Conservation (phyloP, 92 coral and sea anemone genomes). For the Phenganax marumi region DNA sequence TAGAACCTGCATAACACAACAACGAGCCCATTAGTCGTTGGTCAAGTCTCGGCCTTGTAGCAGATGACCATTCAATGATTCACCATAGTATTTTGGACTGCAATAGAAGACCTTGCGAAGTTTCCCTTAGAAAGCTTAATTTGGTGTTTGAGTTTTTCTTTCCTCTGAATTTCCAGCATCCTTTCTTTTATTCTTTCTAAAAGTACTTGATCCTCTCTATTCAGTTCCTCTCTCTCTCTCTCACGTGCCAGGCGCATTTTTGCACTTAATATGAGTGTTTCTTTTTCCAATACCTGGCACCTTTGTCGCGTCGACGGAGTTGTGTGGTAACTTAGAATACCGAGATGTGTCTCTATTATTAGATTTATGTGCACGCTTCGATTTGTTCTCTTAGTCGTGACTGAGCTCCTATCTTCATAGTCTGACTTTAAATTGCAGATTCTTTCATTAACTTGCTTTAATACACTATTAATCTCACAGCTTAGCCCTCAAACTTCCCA, state of each 20-base stretch:
- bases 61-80: no score
- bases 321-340: not conserved
- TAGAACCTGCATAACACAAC: no score
- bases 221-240: conserved; percentile 36
- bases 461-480: conserved; percentile 29
- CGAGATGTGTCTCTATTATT: not conserved
- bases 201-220: conserved; percentile 11
- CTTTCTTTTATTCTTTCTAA: conserved; percentile 26
- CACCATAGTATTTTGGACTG: no score
- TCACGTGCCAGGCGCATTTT: conserved; percentile 40
- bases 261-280: conserved; percentile 39
- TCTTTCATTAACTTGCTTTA: conserved; percentile 39
- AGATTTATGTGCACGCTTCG: conserved; percentile 12
- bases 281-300: conserved; percentile 48
- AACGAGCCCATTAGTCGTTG: no score
- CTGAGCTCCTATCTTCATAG: not conserved
- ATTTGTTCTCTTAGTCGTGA: not conserved
- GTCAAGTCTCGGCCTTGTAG: no score
- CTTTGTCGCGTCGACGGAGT: conserved; percentile 24
- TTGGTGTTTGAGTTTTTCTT: conserved; percentile 49
- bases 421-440: conserved; percentile 33
- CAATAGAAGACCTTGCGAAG: no score
- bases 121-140: conserved; percentile 17
- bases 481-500: conserved; percentile 41
- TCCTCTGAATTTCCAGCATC: conserved; percentile 36